Base-by-base conservation (phyloP, 1,140 invertebrate species). In the Heliconius hermathena region DNA sequence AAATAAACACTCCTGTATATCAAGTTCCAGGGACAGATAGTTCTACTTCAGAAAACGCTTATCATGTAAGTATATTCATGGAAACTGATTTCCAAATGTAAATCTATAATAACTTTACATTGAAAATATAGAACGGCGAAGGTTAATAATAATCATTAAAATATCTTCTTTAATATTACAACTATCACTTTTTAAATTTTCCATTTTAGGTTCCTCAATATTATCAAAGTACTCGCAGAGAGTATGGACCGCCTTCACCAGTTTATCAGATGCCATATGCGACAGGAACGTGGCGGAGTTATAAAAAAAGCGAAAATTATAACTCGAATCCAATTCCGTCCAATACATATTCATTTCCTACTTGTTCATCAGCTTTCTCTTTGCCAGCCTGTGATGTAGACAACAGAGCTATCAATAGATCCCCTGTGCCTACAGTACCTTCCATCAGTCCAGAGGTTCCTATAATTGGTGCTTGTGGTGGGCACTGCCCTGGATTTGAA, bases 401-500 rank as follows among this genome's bases (percentile, higher is more conserved):
- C 41, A 82, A 76, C 52, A 86, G 86, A 74, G 75, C 79, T 71
- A 74, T 87, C 9, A 90, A 78, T 73, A 79, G 84, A 8, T 90
- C 91, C 3, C 90, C 90, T 16, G 82, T 89, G 26, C 90, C 90
- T 36, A 87, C 92, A 11, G 74, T 89, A 57, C 88, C 91, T 60
- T 90, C 93, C 29, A 84, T 90, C 13, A 94, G 91, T 79, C 92
- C 93, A 33, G 93, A 95, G 85, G 90, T 93, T 70, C 91, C 92
- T 78, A 95, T 95, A 49, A 95, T 96, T 72, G 95, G 96, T 81
- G 95, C 96, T 36, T 96, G 96, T 87, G 96, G 96, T 22, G 96
- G 96, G 1, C 95, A 96, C 87, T 96, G 96, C 79, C 95, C 95
- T 79, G 95, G 95, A 79, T 96, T 96, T 94, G 96, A 96, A 94